A percentile compares a stretch with the other conserved stretches of the same genome.
phyloP scores from a whole-genome alignment of 2,888 invertebrate genomes.

The Diadromus collaris region DNA sequence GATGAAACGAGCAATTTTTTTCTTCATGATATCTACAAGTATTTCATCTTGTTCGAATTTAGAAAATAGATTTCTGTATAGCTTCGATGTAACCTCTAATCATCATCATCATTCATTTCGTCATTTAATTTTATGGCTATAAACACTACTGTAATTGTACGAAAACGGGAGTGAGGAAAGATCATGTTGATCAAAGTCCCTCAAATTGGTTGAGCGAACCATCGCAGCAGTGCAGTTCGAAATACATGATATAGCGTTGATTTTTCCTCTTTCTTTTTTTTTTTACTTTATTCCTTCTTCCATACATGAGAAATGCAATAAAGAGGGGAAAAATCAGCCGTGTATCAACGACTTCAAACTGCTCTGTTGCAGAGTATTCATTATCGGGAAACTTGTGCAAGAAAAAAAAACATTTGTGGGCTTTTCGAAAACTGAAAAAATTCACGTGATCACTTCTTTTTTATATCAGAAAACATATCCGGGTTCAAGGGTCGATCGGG shows the following conservation, averaged over 20 bases:
- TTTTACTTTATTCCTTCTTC: background rate
- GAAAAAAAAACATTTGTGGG: background rate
- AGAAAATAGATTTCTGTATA: constrained; percentile 31
- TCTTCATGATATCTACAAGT: background rate
- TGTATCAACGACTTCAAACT: background rate
- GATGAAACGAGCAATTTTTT: background rate
- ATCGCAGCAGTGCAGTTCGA: background rate
- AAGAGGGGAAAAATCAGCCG: background rate
- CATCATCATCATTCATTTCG: constrained; percentile 26
- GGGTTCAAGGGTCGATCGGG: background rate
- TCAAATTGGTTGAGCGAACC: constrained; percentile 5
- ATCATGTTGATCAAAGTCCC: constrained; percentile 1
- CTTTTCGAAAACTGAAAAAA: background rate
- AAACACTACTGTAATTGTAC: background rate
- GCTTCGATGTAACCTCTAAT: background rate
- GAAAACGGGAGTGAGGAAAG: background rate
- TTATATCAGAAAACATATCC: background rate
- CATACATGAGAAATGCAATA: background rate
- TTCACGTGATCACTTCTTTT: background rate
- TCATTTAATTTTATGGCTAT: background rate
- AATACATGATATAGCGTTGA: background rate
- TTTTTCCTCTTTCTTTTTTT: background rate
- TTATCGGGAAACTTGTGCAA: background rate
- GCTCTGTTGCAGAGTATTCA: background rate
- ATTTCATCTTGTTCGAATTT: background rate